These are phyloP conservation scores for Corvus cornix DNA, from an alignment of 2,113 vertebrate genomes.

Conservation along the genomic window DNA sequence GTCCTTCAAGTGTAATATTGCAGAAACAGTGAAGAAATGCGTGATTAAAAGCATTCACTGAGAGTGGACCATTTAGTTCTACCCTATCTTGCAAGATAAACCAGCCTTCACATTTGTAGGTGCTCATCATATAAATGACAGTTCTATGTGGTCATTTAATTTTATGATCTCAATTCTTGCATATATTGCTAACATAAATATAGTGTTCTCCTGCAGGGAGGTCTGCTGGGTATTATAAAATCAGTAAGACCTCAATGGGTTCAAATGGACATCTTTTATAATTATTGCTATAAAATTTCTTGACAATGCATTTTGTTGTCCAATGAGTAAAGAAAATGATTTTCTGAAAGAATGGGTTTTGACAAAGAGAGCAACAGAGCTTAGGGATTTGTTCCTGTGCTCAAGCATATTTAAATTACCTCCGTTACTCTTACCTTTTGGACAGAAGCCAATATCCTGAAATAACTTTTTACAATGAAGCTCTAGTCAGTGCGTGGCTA, in stretches of 20 bases:
- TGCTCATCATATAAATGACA: slow-evolving; percentile 85
- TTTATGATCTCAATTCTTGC: slow-evolving; percentile 97
- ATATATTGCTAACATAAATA: slow-evolving; percentile 99
- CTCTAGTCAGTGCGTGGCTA: background rate
- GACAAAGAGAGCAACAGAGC: slow-evolving; percentile 68
- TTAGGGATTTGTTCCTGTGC: slow-evolving; percentile 51
- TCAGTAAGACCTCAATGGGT: slow-evolving; percentile 86
- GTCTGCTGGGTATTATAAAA: slow-evolving; percentile 89
- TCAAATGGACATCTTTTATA: slow-evolving; percentile 94
- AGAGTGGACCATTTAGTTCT: slow-evolving; percentile 78
- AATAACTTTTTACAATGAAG: slow-evolving; percentile 53
- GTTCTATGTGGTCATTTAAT: slow-evolving; percentile 93
- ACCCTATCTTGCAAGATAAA: slow-evolving; percentile 82
- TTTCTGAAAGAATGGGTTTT: slow-evolving; percentile 79
- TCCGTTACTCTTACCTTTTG: slow-evolving; percentile 59
- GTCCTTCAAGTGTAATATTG: slow-evolving; percentile 80
- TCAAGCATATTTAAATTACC: slow-evolving; percentile 70
- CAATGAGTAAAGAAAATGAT: slow-evolving; percentile 79
- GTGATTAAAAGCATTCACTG: slow-evolving; percentile 85
- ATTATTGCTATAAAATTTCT: slow-evolving; percentile 88
- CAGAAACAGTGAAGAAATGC: slow-evolving; percentile 81
- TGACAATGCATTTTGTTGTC: slow-evolving; percentile 82
- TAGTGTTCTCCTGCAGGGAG: slow-evolving; percentile 83
- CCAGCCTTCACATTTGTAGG: slow-evolving; percentile 77
- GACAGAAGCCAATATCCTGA: slow-evolving; percentile 29